Evolutionary conservation across 2,113 vertebrate genomes (phyloP).

Genomic region (Odontesthes bonariensis): DNA sequence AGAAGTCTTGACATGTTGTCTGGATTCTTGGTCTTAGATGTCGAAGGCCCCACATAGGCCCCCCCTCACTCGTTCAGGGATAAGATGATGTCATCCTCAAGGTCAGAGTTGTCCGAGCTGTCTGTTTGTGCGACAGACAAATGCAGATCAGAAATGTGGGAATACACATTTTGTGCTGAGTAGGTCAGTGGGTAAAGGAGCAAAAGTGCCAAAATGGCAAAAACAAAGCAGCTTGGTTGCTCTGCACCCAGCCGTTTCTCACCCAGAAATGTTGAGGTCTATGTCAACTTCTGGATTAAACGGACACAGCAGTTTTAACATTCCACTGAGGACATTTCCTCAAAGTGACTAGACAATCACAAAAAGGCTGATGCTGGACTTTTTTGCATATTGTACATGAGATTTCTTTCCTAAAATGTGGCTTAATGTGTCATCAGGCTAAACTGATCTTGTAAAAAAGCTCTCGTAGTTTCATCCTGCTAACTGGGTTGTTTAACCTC

Average conservation of each 20-base stretch:
- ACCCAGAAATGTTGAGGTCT: background rate
- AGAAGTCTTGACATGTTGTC: slow-evolving; percentile 36
- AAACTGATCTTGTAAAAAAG: too few species aligned
- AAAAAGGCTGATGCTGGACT: slow-evolving; percentile 23
- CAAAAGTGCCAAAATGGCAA: slow-evolving; percentile 40
- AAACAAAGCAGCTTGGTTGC: slow-evolving; percentile 20
- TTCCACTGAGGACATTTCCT: slow-evolving; percentile 8
- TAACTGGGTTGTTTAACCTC: too few species aligned
- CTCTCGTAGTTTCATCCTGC: too few species aligned
- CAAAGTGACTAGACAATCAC: slow-evolving; percentile 17
- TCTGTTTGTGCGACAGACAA: slow-evolving; percentile 86
- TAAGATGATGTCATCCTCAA: slow-evolving; percentile 98
- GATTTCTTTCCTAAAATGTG: background rate
- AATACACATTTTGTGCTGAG: slow-evolving; percentile 24
- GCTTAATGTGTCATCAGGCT: too few species aligned
- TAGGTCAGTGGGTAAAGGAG: slow-evolving; percentile 34
- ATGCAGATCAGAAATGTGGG: slow-evolving; percentile 35
- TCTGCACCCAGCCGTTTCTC: background rate
- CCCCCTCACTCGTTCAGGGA: slow-evolving; percentile 85
- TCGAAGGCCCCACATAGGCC: slow-evolving; percentile 36
- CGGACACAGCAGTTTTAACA: slow-evolving; percentile 33
- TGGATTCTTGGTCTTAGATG: slow-evolving; percentile 8
- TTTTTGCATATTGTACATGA: background rate
- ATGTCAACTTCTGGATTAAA: slow-evolving; percentile 3
- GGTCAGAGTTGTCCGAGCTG: slow-evolving; percentile 96